phyloP scores from a whole-genome alignment of 2,113 vertebrate genomes.

The Acrocephalus kingi region DNA sequence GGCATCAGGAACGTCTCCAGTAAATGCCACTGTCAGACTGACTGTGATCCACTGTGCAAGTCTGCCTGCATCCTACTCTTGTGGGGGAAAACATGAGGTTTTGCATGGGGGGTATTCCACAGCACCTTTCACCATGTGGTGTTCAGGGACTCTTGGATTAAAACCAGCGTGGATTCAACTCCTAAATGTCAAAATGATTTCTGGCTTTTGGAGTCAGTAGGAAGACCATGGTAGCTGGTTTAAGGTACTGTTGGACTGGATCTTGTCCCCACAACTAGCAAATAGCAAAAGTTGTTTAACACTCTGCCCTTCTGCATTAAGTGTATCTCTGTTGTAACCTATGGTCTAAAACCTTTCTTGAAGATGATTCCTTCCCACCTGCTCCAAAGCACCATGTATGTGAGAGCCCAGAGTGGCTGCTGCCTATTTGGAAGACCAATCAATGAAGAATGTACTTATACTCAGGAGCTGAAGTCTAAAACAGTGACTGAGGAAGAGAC shows the following conservation, averaged over 20 bases:
- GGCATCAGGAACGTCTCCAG: background rate
- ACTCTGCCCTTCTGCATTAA: background rate
- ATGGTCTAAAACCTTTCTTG: background rate
- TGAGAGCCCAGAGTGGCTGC: background rate
- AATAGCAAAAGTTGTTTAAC: background rate
- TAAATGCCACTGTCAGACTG: background rate
- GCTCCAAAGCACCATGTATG: background rate
- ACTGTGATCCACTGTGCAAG: background rate
- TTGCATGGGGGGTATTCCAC: background rate
- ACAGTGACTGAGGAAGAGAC: background rate
- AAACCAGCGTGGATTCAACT: background rate
- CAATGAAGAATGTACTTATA: background rate
- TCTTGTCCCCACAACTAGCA: background rate
- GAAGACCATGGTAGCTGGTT: background rate
- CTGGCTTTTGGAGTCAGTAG: background rate
- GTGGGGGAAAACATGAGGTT: background rate
- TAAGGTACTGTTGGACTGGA: background rate
- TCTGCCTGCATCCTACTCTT: background rate
- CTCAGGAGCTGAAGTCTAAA: background rate
- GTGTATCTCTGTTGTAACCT: background rate
- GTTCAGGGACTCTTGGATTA: background rate
- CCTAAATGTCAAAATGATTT: background rate
- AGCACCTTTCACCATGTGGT: background rate
- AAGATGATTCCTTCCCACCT: background rate
- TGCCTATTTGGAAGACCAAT: background rate